Conservation (phyloP, 2,113 vertebrate genomes). For the Speoplatyrhinus poulsoni region DNA sequence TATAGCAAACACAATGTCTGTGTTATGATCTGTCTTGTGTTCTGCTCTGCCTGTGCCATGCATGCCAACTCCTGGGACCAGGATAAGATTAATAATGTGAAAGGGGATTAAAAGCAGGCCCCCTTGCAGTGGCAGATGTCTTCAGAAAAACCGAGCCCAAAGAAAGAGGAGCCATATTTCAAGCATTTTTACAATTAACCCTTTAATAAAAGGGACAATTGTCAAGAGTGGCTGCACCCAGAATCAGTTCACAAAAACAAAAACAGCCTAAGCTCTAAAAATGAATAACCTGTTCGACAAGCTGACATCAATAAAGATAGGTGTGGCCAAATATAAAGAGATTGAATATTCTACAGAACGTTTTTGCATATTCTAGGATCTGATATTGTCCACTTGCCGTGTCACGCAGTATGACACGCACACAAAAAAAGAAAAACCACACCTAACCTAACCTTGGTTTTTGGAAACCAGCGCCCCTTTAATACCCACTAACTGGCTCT, state of each 20-base stretch:
- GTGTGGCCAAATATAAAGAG: constrained; percentile 45
- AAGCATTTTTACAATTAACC: constrained; percentile 65
- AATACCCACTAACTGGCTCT: constrained; percentile 6
- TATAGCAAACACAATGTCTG: constrained; percentile 49
- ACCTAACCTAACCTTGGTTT: constrained; percentile 12
- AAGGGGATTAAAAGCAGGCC: constrained; percentile 74
- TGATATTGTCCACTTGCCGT: background rate
- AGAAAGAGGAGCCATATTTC: constrained; percentile 52
- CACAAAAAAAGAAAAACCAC: background rate
- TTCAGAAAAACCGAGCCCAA: constrained; percentile 38
- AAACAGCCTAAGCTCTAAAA: constrained; percentile 8
- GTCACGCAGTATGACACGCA: constrained; percentile 7
- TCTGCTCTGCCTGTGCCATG: constrained; percentile 57
- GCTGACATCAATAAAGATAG: constrained; percentile 40
- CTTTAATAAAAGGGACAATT: constrained; percentile 57
- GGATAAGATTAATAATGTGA: constrained; percentile 75
- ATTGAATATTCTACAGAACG: constrained; percentile 13
- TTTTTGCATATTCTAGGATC: constrained; percentile 26
- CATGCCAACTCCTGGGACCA: constrained; percentile 71
- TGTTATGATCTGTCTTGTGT: constrained; percentile 70
- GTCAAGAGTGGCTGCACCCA: constrained; percentile 44
- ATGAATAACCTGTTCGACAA: constrained; percentile 40
- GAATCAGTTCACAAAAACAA: constrained; percentile 28
- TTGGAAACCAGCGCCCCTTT: constrained; percentile 14
- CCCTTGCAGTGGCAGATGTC: constrained; percentile 68